A percentile compares a stretch with the other conserved stretches of the same genome.
phyloP scores from a whole-genome alignment of 2,888 invertebrate genomes.

The Agonum fuliginosum region DNA sequence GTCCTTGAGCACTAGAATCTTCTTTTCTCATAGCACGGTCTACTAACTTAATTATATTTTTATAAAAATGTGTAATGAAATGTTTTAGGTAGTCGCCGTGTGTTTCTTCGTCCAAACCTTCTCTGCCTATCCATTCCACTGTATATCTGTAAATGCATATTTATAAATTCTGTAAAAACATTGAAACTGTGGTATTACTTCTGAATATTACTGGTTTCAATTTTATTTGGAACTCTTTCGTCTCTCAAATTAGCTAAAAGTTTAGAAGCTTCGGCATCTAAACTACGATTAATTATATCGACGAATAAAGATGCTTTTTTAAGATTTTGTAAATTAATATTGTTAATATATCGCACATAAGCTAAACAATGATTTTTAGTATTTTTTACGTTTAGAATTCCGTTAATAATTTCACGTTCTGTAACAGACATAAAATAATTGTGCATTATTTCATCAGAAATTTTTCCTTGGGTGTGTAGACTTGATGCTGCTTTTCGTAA shows the following conservation, averaged over 20 bases:
- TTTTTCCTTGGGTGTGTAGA: slow-evolving; percentile 87
- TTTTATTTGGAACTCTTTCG: slow-evolving; percentile 90
- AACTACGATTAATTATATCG: slow-evolving; percentile 92
- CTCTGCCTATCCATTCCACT: slow-evolving; percentile 97
- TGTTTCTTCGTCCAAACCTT: slow-evolving; percentile 93
- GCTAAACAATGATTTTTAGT: slow-evolving; percentile 97
- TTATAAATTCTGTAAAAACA: neutral
- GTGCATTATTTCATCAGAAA: slow-evolving; percentile 95
- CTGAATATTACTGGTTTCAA: slow-evolving; percentile 91
- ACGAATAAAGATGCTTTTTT: slow-evolving; percentile 96
- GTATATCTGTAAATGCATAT: slow-evolving; percentile 87
- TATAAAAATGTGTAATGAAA: slow-evolving; percentile 95
- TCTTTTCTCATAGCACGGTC: slow-evolving; percentile 97
- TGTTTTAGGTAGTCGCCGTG: slow-evolving; percentile 95
- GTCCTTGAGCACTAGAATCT: slow-evolving; percentile 94
- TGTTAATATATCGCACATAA: slow-evolving; percentile 96
- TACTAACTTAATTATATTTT: slow-evolving; percentile 92
- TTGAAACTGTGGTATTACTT: slow-evolving; percentile 77
- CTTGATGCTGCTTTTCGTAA: slow-evolving; percentile 93
- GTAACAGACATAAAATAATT: slow-evolving; percentile 99
- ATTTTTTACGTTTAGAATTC: slow-evolving; percentile 93
- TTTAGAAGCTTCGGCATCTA: slow-evolving; percentile 95
- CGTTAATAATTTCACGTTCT: slow-evolving; percentile 97
- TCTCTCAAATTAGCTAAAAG: slow-evolving; percentile 92
- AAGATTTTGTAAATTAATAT: slow-evolving; percentile 96